Base-by-base conservation (phyloP, 1,140 invertebrate species). In the Neomicropteryx cornuta region DNA sequence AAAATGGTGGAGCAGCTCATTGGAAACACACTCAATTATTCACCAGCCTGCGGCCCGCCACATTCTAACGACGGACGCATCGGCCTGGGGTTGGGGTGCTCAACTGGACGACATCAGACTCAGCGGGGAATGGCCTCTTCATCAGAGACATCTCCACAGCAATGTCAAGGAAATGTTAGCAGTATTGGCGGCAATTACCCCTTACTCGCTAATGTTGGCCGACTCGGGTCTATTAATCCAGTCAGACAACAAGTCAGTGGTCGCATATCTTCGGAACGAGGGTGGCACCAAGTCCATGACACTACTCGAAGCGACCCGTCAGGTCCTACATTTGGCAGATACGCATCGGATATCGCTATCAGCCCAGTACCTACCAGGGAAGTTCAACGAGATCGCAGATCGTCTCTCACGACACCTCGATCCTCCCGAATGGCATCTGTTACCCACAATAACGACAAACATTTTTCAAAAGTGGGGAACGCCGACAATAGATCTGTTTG, bases 81-180 rank as follows among this genome's bases (percentile, higher is more conserved):
- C 50, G 13, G 35, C 41, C 18, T 18, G 38, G n/a, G 43, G 46
- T 1, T 44, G 43, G 40, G 40, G 40, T 24, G 40, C 40, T 22
- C 18, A 37, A 17, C 4, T 41, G 17, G 29, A 41, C 32, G 40
- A 34, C 8, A 2, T 6, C 16, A 11, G 14, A 20, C 19, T 38
- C 4, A 31, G 24, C 19, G 23, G 22, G 4, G 18, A 17, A 8
- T 42, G 40, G 40, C 36, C 27, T 10, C n/a, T 23, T 30, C 22
- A 11, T 23, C 33, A 41, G 27, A 18, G 14, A 5, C n/a, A 37
- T 18, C 51, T 44, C 48, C 52, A 54, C 35, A 43, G 42, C 14
- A 54, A 54, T 33, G n/a, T 31, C 4, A 53, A 52, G 31, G 49
- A 54, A 28, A 19, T 54, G 18, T 52, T 42, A 31, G 42, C 49